Base-by-base conservation (phyloP, 1,140 invertebrate species). In the Nasonia longicornis region DNA sequence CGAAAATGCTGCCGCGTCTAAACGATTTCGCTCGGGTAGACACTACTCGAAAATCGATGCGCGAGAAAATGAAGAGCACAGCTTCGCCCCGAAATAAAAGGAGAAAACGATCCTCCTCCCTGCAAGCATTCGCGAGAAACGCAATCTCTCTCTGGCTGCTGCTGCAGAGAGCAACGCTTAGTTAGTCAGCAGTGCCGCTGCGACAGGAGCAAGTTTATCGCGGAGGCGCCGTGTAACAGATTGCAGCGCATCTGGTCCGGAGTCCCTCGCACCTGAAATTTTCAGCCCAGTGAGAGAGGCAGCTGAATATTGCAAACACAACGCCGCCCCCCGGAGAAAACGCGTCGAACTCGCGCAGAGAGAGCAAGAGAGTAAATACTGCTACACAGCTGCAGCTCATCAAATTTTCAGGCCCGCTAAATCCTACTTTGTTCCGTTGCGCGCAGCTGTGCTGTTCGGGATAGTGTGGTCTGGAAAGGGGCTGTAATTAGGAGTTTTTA, bases 401-500 rank as follows among this genome's bases (percentile, higher is more conserved):
- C 12, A 76, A 76, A 64, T 35, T 66, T 76, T 38, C 74, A 76
- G 16, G 4, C 2, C 58, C 29, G 58, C n/a, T 66, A 66, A 76
- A 76, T 76, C n/a, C 31, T 42, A 42, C 74, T 66, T 76, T 66
- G 74, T 75, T 75, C 73, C n/a, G 20, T 38, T 58, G 35, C 31
- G 14, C 14, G 42, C 73, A 73, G 71, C 71, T 73, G 71, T 20
- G 42, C 42, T 48, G 1, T 7, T 12, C 31, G 31, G 31, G 42
- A 26, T 26, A 45, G 35, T 71, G 35, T 20, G 69, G 16, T 38
- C 10, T 67, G n/a, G 69, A 48, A 4, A 52, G 26, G 8, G 11
- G n/a, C 35, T 74, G 35, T 66, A 76, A 76, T 76, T 76, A 76
- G 74, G 31, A 58, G 3, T 76, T 76, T 76, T 66, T 31, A 75